Evolutionary conservation across 2,797 vertebrate genomes (phyloP), one percentile per base, ranked within the genome.

Genomic region (Crocidura indochinensis): DNA sequence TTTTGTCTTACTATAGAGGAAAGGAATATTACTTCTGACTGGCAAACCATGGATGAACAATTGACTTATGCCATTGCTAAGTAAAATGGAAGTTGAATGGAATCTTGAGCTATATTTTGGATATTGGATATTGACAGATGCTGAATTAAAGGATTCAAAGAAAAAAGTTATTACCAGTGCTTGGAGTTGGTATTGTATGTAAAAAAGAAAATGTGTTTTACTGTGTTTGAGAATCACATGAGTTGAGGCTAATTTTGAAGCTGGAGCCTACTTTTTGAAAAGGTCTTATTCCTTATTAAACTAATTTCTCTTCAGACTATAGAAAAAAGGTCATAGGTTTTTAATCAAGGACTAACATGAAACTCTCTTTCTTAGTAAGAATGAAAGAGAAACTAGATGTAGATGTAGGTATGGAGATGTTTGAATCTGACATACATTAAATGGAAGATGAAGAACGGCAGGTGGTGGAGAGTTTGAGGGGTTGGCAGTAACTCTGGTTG

Each of bases 71-170:
- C 15, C 56, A 20, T 60, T 20, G 56, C 89, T 53, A 11, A 47
- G 17, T 82, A 49, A 51, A 29, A n/a, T 44, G 31, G n/a, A 44
- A 60, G 91, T 91, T 91, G 22, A 85, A 15, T 74, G 26, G 9
- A 62, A 6, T 72, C 73, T 89, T 91, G 53, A 82, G 77, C 6
- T 46, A 20, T 72, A 8, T 87, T 89, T 38, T 38, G 38, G 38
- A 38, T 38, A 38, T 38, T 75, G 49, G 83, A 47, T 71, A 38
- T 62, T 75, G 78, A 76, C 27, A 85, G 75, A n/a, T 90, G 10
- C 8, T 77, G 19, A 84, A 84, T 15, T 22, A 84, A 84, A 92
- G 62, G 67, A 51, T 89, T 91, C 27, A 31, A 67, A 47, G 88
- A 84, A 69, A 84, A 6, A 64, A 71, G 15, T 3, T 24, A 14